A percentile compares a stretch with the other conserved stretches of the same genome.
phyloP scores from a whole-genome alignment of 2,113 vertebrate species.

The Ginglymostoma cirratum region DNA sequence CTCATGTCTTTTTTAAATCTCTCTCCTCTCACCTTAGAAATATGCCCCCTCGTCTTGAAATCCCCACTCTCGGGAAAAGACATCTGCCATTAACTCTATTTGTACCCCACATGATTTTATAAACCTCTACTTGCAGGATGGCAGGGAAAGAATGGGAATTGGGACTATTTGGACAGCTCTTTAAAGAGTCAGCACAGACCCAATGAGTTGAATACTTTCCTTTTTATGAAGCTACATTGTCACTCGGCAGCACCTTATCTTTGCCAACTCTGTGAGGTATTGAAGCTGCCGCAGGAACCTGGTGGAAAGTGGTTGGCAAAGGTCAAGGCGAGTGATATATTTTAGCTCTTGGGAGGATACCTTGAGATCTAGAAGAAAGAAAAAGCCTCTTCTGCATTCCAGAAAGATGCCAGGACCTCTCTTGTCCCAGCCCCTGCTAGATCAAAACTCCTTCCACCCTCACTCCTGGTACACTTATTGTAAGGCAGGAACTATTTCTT shows the following conservation, averaged over 20 bases:
- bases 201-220: neutral
- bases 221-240: neutral
- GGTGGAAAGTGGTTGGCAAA: neutral
- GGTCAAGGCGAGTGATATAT: neutral
- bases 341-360: neutral
- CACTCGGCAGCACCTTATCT: neutral
- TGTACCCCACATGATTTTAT: too few species aligned
- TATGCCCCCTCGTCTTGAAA: too few species aligned
- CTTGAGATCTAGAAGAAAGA: neutral
- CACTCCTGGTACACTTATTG: neutral
- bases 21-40: too few species aligned
- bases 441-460: neutral
- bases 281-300: neutral
- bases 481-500: neutral
- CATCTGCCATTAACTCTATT: too few species aligned
- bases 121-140: neutral
- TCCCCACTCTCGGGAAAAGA: too few species aligned
- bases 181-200: neutral
- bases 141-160: neutral
- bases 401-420: neutral
- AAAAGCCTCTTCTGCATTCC: neutral
- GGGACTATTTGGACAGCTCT: neutral
- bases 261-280: neutral
- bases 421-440: neutral
- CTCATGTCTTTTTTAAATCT: too few species aligned